These are phyloP conservation scores for Itoplectis maculator DNA, from an alignment of 2,888 invertebrate genomes.

Conservation along the genomic window DNA sequence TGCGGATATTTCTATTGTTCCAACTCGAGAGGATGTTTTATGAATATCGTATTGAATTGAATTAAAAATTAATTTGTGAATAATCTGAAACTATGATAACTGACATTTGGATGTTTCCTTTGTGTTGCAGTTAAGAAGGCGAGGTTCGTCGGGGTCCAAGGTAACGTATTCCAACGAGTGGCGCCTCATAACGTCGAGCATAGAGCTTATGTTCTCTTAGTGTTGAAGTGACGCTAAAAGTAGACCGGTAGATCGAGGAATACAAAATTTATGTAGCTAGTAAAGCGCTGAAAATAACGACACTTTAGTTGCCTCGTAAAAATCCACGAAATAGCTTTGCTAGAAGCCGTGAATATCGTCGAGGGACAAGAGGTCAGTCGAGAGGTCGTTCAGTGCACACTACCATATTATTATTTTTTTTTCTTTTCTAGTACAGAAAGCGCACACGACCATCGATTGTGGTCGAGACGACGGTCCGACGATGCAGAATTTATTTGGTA, in stretches of 20 bases:
- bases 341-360: constrained; percentile 37
- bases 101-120: constrained; percentile 69
- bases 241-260: constrained; percentile 39
- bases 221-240: constrained; percentile 23
- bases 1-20: too few species aligned
- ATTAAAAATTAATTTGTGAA: not conserved
- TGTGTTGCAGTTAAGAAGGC: constrained; percentile 95
- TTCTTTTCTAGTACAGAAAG: constrained; percentile 11
- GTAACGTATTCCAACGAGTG: constrained; percentile 83
- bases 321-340: constrained; percentile 53
- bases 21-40: too few species aligned
- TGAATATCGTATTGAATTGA: too few species aligned
- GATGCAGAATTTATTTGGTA: constrained; percentile 53
- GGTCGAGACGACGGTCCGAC: constrained; percentile 28
- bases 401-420: too few species aligned
- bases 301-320: constrained; percentile 57
- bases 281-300: constrained; percentile 49
- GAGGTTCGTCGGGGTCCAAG: constrained; percentile 93
- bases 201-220: constrained; percentile 25
- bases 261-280: constrained; percentile 47
- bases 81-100: not conserved
- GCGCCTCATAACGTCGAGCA: not conserved
- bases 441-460: constrained; percentile 51
- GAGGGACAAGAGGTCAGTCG: constrained; percentile 29
- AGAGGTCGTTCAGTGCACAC: constrained; percentile 18